Conservation (phyloP, 2,888 invertebrate genomes). For the Muscina levida region DNA sequence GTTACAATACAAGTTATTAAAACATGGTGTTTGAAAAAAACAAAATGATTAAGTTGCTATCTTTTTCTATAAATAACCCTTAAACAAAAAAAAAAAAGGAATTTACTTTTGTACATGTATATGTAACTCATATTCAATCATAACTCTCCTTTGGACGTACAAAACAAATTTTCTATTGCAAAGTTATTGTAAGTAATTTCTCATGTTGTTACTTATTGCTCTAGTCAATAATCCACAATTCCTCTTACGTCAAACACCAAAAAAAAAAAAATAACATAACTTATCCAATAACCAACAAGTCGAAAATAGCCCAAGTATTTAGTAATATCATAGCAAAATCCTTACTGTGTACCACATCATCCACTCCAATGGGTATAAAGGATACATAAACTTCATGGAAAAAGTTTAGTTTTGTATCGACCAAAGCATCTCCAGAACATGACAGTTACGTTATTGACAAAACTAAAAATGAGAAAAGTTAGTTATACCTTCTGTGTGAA, state of each 20-base stretch:
- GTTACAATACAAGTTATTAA: too few relatives aligned
- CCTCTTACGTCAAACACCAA: neutral
- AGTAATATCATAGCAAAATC: constrained; percentile 4
- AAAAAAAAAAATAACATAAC: constrained; percentile 27
- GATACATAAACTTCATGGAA: neutral
- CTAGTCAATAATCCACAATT: neutral
- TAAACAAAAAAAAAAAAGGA: too few relatives aligned
- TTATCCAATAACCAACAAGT: constrained; percentile 47
- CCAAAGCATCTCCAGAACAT: constrained; percentile 23
- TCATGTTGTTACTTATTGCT: neutral
- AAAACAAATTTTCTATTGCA: too few relatives aligned
- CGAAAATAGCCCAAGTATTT: constrained; percentile 16
- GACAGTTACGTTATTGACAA: constrained; percentile 51
- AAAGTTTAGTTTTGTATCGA: constrained; percentile 16
- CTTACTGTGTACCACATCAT: neutral
- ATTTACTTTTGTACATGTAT: too few relatives aligned
- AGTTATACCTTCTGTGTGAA: neutral
- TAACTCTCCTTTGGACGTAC: too few relatives aligned
- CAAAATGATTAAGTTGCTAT: too few relatives aligned
- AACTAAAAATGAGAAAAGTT: constrained; percentile 53
- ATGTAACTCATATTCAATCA: too few relatives aligned
- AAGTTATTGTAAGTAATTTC: neutral
- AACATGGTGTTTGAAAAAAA: too few relatives aligned
- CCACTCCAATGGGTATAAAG: neutral
- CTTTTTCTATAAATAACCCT: too few relatives aligned